Conservation (phyloP, 2,888 invertebrate genomes). For the Microplitis manilae region DNA sequence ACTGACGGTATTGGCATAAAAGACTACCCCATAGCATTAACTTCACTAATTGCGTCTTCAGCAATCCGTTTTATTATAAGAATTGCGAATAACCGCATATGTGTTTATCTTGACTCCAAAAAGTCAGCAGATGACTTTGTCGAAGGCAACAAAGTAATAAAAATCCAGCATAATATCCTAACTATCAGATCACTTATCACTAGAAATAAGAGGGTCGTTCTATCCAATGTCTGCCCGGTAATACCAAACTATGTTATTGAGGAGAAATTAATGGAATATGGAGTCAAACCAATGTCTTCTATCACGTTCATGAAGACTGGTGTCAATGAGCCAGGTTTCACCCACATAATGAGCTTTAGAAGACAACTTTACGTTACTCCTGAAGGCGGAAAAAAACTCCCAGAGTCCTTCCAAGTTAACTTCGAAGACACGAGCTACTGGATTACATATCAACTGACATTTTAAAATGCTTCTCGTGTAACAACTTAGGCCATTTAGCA, state of each 20-base stretch:
- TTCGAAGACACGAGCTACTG: constrained; percentile 44
- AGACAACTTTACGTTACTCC: constrained; percentile 50
- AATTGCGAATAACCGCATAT: background rate
- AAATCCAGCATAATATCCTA: background rate
- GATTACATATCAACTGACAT: constrained; percentile 47
- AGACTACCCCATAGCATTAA: background rate
- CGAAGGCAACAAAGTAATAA: background rate
- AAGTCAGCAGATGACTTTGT: background rate
- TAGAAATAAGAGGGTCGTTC: constrained; percentile 10
- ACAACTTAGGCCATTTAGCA: constrained; percentile 46
- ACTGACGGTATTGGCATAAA: background rate
- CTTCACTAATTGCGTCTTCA: background rate
- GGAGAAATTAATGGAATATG: constrained; percentile 36
- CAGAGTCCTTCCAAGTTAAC: constrained; percentile 29
- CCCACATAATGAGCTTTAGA: constrained; percentile 53
- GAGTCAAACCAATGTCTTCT: constrained; percentile 46
- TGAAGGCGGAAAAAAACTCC: constrained; percentile 17
- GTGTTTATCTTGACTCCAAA: background rate
- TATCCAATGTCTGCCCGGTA: constrained; percentile 53
- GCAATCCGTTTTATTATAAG: background rate
- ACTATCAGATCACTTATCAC: constrained; percentile 3
- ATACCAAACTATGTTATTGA: background rate
- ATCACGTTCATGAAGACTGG: constrained; percentile 50
- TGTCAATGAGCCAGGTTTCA: constrained; percentile 45
- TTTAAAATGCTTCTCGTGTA: constrained; percentile 49